A percentile compares a stretch with the other conserved stretches of the same genome.
These are phyloP conservation scores for Hydractinia echinata DNA, from an alignment of 30 jellyfish, hydroid and myxozoan species.

Conservation along the genomic window DNA sequence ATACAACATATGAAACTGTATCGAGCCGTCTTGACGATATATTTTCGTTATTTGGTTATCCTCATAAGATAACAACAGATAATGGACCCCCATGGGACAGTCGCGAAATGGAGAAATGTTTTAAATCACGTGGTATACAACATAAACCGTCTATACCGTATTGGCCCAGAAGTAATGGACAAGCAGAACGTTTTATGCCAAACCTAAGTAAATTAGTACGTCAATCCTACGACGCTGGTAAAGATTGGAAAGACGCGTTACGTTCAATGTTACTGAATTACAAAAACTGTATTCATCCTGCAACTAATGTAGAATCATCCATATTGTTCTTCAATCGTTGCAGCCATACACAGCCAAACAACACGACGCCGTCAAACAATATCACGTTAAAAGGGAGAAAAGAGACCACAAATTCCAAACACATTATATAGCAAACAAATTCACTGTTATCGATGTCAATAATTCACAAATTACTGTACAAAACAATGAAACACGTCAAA, in stretches of 20 bases:
- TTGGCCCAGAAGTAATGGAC: conserved; percentile 4
- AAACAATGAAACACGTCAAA: no score
- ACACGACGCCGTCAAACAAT: no score
- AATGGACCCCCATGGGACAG: no score
- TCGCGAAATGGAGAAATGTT: neutral
- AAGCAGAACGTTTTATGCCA: neutral
- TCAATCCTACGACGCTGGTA: neutral
- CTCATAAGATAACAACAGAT: no score
- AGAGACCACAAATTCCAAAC: no score
- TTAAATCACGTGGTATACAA: neutral
- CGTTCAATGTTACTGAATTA: neutral
- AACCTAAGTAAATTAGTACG: neutral
- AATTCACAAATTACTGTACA: no score
- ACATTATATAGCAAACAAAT: no score
- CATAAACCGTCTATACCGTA: neutral
- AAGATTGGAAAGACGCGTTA: neutral
- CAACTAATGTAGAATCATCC: neutral
- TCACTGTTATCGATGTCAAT: no score
- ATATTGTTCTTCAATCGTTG: neutral
- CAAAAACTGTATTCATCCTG: neutral
- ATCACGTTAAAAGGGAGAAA: no score
- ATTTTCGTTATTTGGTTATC: neutral
- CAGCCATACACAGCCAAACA: neutral
- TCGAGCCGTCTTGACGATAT: neutral
- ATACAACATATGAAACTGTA: neutral